Conservation (phyloP, 2,888 invertebrate species). For the Carpatolechia fugitivella region DNA sequence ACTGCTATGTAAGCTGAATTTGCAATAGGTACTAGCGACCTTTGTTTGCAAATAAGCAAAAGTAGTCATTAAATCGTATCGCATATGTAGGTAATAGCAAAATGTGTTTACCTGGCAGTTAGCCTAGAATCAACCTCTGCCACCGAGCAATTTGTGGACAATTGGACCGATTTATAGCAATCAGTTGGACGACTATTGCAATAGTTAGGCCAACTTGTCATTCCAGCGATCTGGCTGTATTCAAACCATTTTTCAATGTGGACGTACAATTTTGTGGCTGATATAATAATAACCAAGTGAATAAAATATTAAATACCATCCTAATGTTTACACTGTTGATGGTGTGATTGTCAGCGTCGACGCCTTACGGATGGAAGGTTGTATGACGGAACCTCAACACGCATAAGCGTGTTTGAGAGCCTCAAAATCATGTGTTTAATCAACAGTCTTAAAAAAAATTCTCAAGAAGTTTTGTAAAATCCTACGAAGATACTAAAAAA, state of each 20-base stretch:
- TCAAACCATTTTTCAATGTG: background rate
- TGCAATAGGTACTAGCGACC: background rate
- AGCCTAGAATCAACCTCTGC: constrained; percentile 30
- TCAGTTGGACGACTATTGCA: constrained; percentile 28
- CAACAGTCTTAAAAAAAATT: too few species aligned
- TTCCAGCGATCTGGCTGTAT: background rate
- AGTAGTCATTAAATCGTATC: background rate
- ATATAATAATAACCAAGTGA: background rate
- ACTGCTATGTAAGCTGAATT: too few species aligned
- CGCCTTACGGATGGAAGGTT: too few species aligned
- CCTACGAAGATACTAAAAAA: too few species aligned
- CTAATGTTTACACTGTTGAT: too few species aligned
- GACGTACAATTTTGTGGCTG: background rate
- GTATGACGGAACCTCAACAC: too few species aligned
- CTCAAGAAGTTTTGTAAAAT: too few species aligned
- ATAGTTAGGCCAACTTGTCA: constrained; percentile 33
- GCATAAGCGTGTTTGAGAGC: too few species aligned
- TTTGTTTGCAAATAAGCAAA: constrained; percentile 13
- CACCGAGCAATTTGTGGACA: constrained; percentile 47
- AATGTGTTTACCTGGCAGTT: constrained; percentile 33
- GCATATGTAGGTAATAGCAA: constrained; percentile 25
- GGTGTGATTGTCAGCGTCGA: too few species aligned
- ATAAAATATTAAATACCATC: too few species aligned
- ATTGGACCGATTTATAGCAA: constrained; percentile 51
- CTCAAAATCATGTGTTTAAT: too few species aligned